phyloP scores from a whole-genome alignment of 2,888 invertebrate species.

The Leptopterna dolabrata region DNA sequence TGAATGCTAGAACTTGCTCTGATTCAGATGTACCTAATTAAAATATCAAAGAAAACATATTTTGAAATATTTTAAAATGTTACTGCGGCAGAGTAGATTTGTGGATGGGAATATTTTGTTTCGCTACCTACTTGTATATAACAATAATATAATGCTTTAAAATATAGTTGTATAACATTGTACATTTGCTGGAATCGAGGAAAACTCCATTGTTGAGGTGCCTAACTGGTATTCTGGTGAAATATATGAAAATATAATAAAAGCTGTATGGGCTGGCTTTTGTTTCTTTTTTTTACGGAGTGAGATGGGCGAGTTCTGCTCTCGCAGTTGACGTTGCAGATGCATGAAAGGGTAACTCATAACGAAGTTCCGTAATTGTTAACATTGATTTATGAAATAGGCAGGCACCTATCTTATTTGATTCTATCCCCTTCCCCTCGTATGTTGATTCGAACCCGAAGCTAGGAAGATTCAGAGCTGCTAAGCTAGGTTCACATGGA shows the following conservation, averaged over 20 bases:
- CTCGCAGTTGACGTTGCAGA: too few species aligned
- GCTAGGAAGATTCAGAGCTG: too few species aligned
- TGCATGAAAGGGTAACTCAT: not conserved
- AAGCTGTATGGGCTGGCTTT: not conserved
- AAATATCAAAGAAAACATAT: not conserved
- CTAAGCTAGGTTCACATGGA: too few species aligned
- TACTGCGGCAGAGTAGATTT: not conserved
- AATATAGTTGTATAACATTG: not conserved
- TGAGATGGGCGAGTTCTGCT: not conserved
- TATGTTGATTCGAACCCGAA: too few species aligned
- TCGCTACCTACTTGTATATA: not conserved
- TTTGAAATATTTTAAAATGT: slow-evolving; percentile 9
- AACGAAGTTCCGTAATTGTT: too few species aligned
- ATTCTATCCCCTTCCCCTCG: too few species aligned
- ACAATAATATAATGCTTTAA: not conserved
- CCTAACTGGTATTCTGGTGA: not conserved
- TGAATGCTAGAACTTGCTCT: not conserved
- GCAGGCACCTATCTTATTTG: too few species aligned
- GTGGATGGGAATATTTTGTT: not conserved
- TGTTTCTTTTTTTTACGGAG: not conserved
- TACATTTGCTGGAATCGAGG: not conserved
- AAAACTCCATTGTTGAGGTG: not conserved
- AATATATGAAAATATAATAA: not conserved
- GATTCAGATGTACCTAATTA: not conserved
- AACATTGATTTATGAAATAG: too few species aligned